A percentile compares a stretch with the other conserved stretches of the same genome.
Evolutionary conservation across 2,113 vertebrate species (phyloP).

Genomic region (Jacana jacana): DNA sequence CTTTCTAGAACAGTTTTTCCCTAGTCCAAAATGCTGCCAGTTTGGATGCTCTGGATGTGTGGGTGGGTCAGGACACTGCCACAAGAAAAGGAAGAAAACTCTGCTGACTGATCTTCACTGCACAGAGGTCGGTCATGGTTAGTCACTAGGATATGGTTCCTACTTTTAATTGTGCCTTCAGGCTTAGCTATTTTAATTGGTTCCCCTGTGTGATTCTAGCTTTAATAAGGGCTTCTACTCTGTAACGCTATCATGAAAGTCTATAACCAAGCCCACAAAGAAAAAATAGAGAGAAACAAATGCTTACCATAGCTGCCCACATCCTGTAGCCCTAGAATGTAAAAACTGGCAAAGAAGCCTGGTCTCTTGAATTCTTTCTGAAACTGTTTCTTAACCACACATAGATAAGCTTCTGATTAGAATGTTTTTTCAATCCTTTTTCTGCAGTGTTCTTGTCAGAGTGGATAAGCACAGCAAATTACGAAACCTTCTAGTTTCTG

Average conservation of each 20-base stretch:
- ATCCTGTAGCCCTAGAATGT: slow-evolving; percentile 17
- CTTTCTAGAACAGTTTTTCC: background rate
- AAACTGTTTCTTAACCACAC: background rate
- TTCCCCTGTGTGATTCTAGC: background rate
- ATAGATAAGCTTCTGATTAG: background rate
- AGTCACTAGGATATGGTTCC: background rate
- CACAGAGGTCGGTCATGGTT: background rate
- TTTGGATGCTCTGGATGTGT: background rate
- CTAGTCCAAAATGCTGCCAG: background rate
- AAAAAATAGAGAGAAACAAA: background rate
- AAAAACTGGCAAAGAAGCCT: background rate
- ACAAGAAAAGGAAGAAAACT: background rate
- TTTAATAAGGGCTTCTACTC: background rate
- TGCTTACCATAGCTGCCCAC: slow-evolving; percentile 17
- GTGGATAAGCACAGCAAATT: background rate
- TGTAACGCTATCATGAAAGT: background rate
- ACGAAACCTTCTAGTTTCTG: background rate
- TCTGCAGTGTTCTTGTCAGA: background rate
- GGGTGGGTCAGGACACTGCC: background rate
- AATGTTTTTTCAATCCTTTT: background rate
- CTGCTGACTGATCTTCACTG: background rate
- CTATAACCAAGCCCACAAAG: background rate
- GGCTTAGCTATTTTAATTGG: background rate
- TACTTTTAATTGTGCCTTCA: background rate
- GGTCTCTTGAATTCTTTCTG: background rate